phyloP scores from a whole-genome alignment of 2,888 invertebrate genomes.

The Nephrotoma guestfalica region DNA sequence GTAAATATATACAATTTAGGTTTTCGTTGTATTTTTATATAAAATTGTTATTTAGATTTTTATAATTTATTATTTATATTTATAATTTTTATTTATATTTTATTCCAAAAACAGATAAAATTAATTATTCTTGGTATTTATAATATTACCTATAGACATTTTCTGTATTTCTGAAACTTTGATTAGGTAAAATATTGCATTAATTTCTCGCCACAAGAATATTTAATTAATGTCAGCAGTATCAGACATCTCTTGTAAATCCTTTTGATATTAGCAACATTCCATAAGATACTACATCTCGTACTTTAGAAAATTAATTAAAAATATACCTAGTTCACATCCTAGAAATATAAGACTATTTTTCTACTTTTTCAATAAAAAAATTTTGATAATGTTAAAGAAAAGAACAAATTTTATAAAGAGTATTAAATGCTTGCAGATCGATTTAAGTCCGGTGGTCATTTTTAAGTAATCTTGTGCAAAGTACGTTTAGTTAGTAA shows the following conservation, averaged over 20 bases:
- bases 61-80: not conserved
- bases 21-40: not conserved
- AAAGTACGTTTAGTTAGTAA: not conserved
- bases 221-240: not conserved
- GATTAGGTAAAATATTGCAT: not conserved
- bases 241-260: not conserved
- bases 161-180: not conserved
- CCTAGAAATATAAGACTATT: not conserved
- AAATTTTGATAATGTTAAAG: not conserved
- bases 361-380: not conserved
- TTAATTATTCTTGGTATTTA: not conserved
- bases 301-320: not conserved
- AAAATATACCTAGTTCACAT: not conserved
- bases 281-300: not conserved
- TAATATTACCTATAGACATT: not conserved
- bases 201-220: not conserved
- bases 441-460: not conserved
- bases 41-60: not conserved
- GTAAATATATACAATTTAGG: not conserved
- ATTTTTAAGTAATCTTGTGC: not conserved
- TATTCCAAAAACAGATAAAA: not conserved
- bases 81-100: not conserved
- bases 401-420: not conserved
- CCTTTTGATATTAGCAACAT: not conserved
- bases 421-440: not conserved